Percentiles rank a stretch among this genome's conserved stretches.
These are phyloP conservation scores for Camptogramma bilineatum DNA, from an alignment of 2,888 invertebrate species.

Conservation along the genomic window DNA sequence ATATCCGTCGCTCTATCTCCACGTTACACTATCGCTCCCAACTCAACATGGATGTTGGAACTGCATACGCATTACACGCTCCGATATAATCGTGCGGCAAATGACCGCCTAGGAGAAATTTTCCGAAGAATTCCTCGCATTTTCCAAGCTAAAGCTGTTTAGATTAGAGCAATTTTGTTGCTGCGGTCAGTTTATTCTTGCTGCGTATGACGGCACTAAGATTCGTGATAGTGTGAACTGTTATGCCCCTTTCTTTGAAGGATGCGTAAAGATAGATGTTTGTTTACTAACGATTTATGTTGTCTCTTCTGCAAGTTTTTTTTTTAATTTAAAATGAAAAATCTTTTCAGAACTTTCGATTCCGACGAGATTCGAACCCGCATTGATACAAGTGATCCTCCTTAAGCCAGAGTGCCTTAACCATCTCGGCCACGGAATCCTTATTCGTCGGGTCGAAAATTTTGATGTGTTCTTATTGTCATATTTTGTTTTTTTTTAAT, in stretches of 20 bases:
- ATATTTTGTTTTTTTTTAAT: too few species aligned
- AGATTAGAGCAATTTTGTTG: slow-evolving; percentile 63
- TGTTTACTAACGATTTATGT: not conserved
- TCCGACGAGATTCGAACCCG: too few species aligned
- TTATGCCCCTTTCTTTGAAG: slow-evolving; percentile 1
- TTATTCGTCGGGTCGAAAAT: too few species aligned
- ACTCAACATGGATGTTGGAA: slow-evolving; percentile 62
- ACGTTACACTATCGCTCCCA: slow-evolving; percentile 48
- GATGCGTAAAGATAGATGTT: not conserved
- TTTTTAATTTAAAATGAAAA: too few species aligned
- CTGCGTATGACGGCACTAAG: slow-evolving; percentile 9
- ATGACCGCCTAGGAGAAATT: slow-evolving; percentile 71
- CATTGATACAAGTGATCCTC: too few species aligned
- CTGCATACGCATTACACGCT: slow-evolving; percentile 70
- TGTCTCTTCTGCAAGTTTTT: too few species aligned
- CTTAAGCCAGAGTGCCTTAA: too few species aligned
- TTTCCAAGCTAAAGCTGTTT: slow-evolving; percentile 65
- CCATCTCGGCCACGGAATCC: too few species aligned
- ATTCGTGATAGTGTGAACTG: slow-evolving; percentile 6
- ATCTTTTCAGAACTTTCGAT: too few species aligned
- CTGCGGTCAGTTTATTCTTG: slow-evolving; percentile 49
- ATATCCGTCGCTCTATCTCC: slow-evolving; percentile 42
- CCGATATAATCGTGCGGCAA: slow-evolving; percentile 69
- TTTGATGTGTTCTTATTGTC: too few species aligned
- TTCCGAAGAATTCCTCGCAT: slow-evolving; percentile 61